Evolutionary conservation across 2,888 invertebrate species (phyloP).

Genomic region (Diarsia dahlii): DNA sequence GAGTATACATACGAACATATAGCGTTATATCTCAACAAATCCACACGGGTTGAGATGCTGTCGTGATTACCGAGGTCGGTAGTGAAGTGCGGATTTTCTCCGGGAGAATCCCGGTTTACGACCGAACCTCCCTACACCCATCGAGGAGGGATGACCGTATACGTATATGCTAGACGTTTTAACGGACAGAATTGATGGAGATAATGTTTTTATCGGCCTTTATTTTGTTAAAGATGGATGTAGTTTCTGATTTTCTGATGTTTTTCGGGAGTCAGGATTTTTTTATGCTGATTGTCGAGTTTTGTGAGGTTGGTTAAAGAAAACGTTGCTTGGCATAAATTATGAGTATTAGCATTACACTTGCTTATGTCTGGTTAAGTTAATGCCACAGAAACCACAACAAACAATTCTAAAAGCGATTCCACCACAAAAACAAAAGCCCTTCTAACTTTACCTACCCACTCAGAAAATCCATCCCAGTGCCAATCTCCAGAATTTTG

Average conservation of each 20-base stretch:
- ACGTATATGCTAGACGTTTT: slow-evolving; percentile 69
- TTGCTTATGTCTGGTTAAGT: too few relatives aligned
- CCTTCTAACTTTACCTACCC: slow-evolving; percentile 35
- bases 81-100: slow-evolving; percentile 88
- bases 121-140: slow-evolving; percentile 74
- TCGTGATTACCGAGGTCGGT: slow-evolving; percentile 85
- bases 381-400: neutral
- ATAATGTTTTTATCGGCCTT: slow-evolving; percentile 68
- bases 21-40: slow-evolving; percentile 79
- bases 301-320: neutral
- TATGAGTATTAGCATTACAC: neutral
- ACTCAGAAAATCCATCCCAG: slow-evolving; percentile 62
- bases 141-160: slow-evolving; percentile 76
- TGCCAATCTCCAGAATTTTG: slow-evolving; percentile 75
- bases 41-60: slow-evolving; percentile 76
- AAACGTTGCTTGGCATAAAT: neutral
- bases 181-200: slow-evolving; percentile 72
- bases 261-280: slow-evolving; percentile 10
- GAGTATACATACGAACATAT: slow-evolving; percentile 61
- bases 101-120: slow-evolving; percentile 87
- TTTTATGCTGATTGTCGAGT: neutral
- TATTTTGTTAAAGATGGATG: slow-evolving; percentile 62
- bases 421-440: slow-evolving; percentile 14
- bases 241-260: slow-evolving; percentile 44
- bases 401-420: slow-evolving; percentile 1